phyloP scores from a whole-genome alignment of 1,140 invertebrate genomes.

The Atta colombica region DNA sequence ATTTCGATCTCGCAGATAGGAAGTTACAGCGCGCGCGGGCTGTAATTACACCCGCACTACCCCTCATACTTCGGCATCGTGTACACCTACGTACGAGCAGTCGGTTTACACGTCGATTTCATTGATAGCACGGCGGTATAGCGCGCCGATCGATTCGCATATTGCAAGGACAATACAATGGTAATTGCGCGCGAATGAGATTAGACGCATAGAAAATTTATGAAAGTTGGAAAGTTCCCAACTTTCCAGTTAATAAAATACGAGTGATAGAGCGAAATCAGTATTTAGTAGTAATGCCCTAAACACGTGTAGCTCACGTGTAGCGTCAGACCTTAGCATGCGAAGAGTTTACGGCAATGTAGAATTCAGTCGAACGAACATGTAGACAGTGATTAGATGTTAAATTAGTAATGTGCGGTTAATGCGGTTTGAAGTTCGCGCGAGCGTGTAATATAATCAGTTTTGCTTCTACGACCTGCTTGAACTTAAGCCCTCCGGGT shows the following conservation, averaged over 20 bases:
- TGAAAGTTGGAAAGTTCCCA: slow-evolving; percentile 15
- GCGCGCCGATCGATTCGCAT: slow-evolving; percentile 42
- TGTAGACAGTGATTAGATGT: slow-evolving; percentile 26
- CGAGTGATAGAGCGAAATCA: not conserved
- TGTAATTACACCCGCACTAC: slow-evolving; percentile 75
- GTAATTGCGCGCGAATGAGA: slow-evolving; percentile 26
- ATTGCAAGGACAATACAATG: slow-evolving; percentile 63
- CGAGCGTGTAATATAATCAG: slow-evolving; percentile 46
- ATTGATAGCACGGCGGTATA: slow-evolving; percentile 56
- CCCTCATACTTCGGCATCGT: slow-evolving; percentile 74
- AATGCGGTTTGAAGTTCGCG: slow-evolving; percentile 34
- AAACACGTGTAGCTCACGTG: not conserved
- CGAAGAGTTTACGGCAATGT: not conserved
- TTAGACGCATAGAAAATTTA: slow-evolving; percentile 5
- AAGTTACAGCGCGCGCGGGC: slow-evolving; percentile 72
- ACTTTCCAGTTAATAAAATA: slow-evolving; percentile 30
- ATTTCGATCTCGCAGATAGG: slow-evolving; percentile 79
- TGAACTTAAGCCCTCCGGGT: slow-evolving; percentile 41
- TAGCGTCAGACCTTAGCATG: not conserved
- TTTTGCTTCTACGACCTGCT: not conserved
- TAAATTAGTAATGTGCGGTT: slow-evolving; percentile 46
- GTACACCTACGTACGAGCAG: slow-evolving; percentile 63
- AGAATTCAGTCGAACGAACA: slow-evolving; percentile 11
- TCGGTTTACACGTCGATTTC: slow-evolving; percentile 65
- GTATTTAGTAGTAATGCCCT: not conserved